Evolutionary conservation across 2,888 invertebrate genomes (phyloP), one percentile per base, ranked within the genome.

Genomic region (Ptychoptera albimana): DNA sequence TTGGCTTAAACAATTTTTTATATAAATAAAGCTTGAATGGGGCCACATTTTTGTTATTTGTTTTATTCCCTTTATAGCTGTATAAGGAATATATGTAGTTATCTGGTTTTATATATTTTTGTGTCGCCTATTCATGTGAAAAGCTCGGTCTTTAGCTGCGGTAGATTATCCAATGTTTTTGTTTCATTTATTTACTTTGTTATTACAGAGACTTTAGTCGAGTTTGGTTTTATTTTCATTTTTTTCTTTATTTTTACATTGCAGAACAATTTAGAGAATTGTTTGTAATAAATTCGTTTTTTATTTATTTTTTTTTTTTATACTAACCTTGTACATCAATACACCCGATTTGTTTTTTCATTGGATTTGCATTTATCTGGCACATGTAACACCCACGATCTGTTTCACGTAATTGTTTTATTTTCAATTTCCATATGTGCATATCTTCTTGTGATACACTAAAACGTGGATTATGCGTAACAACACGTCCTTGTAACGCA

Each of bases 321-420:
- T 32, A 59, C 72, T 70, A 62, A 82, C 82, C 81, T 60, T 80
- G 73, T 16, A 83, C 82, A 64, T 82, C 82, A 44, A 83, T 74
- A 60, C 82, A 83, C 44, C 82, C 82, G 45, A 79, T 71, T 61
- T 80, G 79, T 55, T 79, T 82, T 66, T 78, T 79, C 82, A 83
- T 82, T 45, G 77, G 74, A 50, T 70, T 75, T 3, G 82, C 82
- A 60, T 83, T 83, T 52, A 83, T 78, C 65, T 83, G 82, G 58
- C 82, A 47, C 81, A 82, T 82, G 62, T 83, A 83, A 56, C 82
- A 82, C 8, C 82, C 82, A 47, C 79, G 72, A 60, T 83, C 82
- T 43, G 77, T 73, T 51, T 81, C 80, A 63, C 76, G 77, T 51
- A 82, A 68, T 43, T 78, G 79, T 39, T 79, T 63, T 52, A 83